Evolutionary conservation across 2,113 vertebrate genomes (phyloP), one percentile per base, ranked within the genome.

Genomic region (Heterocephalus glaber): DNA sequence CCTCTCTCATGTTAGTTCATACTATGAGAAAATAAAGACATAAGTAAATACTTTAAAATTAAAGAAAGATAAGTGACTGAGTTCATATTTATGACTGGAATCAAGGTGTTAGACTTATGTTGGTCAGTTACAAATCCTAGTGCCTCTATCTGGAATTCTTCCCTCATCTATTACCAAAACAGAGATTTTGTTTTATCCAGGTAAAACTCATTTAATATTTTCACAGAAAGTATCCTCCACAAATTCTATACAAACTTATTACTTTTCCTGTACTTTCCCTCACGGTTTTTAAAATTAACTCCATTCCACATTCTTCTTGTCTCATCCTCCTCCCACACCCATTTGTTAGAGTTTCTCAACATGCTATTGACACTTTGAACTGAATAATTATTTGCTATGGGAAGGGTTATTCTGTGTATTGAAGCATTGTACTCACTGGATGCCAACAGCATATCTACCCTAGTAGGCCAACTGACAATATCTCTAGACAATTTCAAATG

Each of bases 41-140:
- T 49, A 0, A 11, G n/a, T 79, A 77, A 82, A 61, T 9, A 33
- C 16, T 90, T 94, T 10, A 83, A 77, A 35, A 83, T 74, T 66
- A 95, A 82, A 89, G 13, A 80, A 84, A 52, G 52, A 82, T 77
- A 77, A 91, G 80, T 58, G 44, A 61, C 41, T 94, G 76, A 82
- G 65, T 77, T 80, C 70, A 92, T 33, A 26, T 70, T 92, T 44
- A 77, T 12, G 30, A 44, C 52, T 52, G 44, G 24, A 92, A 28
- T 54, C 30, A 84, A 22, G 17, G 3, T 7, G 49, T 86, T 79
- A 44, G 56, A 72, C 11, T 93, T 87, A 3, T 41, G 41, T 4
- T 54, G 13, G 7, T 90, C 44, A 85, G 28, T 68, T 90, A 58
- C 7, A 95, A 68, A 14, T 35, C 33, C 14, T 63, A 38, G 4